These are phyloP conservation scores for Gobionotothen gibberifrons DNA, from an alignment of 2,797 vertebrate genomes.

Conservation along the genomic window DNA sequence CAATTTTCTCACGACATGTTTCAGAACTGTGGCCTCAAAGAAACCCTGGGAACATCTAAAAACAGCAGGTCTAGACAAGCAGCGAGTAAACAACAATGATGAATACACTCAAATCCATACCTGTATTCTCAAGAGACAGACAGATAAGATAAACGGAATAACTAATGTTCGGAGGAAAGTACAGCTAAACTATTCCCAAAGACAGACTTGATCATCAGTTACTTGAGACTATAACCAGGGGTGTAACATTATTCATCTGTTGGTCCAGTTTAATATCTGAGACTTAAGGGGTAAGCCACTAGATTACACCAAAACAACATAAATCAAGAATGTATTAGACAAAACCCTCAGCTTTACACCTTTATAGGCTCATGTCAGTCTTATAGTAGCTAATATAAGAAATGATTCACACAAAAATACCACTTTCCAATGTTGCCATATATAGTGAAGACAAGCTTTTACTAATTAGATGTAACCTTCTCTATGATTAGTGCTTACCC, in stretches of 20 bases:
- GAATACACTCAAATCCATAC: conserved; percentile 21
- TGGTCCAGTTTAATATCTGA: conserved; percentile 6
- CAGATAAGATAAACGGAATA: neutral
- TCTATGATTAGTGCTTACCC: too few relatives aligned
- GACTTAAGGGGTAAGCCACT: neutral
- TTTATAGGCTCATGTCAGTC: neutral
- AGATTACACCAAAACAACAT: neutral
- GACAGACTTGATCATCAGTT: conserved; percentile 1
- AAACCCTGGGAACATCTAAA: neutral
- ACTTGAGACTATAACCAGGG: conserved; percentile 35
- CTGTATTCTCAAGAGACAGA: conserved; percentile 2
- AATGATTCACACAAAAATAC: neutral
- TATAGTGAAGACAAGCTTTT: too few relatives aligned
- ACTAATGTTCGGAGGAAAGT: neutral
- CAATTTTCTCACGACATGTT: neutral
- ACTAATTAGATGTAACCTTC: too few relatives aligned
- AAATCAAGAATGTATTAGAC: neutral
- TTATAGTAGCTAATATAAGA: neutral
- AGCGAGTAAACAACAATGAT: conserved; percentile 10
- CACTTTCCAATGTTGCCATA: too few relatives aligned
- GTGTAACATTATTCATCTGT: conserved; percentile 27
- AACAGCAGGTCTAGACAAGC: conserved; percentile 56
- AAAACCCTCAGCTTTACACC: neutral
- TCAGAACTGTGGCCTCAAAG: conserved; percentile 23
- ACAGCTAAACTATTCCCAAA: conserved; percentile 6